Evolutionary conservation across 2,113 vertebrate species (phyloP).

Genomic region (Anarhynchus alexandrinus): DNA sequence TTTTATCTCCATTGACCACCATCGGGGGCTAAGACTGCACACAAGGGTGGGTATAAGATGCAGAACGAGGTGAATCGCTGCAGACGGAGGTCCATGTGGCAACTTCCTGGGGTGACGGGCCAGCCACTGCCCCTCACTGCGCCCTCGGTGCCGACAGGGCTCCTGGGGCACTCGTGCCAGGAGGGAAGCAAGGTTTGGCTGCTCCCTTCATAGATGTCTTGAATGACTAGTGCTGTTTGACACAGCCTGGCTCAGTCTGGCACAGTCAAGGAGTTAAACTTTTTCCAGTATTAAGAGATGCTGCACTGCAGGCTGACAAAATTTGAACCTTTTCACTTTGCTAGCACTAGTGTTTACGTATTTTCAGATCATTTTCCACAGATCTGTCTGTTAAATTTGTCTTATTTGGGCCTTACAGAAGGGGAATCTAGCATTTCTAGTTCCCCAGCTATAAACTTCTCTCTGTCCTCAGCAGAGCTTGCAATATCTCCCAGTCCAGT

Average conservation of each 20-base stretch:
- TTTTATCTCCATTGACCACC: not conserved
- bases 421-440: not conserved
- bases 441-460: not conserved
- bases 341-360: rapidly evolving
- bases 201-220: not conserved
- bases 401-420: not conserved
- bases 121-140: not conserved
- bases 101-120: not conserved
- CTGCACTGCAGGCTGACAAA: no score
- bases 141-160: not conserved
- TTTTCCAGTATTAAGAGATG: not conserved
- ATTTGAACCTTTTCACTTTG: not conserved
- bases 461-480: not conserved
- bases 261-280: not conserved
- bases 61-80: rapidly evolving
- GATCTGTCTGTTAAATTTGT: not conserved
- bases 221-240: not conserved
- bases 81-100: rapidly evolving
- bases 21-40: not conserved
- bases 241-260: not conserved
- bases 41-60: not conserved
- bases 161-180: rapidly evolving
- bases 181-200: not conserved
- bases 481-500: not conserved
- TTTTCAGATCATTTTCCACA: not conserved